These are phyloP conservation scores for Oscheius sp. DNA, from an alignment of 2,888 invertebrate genomes.

Conservation along the genomic window DNA sequence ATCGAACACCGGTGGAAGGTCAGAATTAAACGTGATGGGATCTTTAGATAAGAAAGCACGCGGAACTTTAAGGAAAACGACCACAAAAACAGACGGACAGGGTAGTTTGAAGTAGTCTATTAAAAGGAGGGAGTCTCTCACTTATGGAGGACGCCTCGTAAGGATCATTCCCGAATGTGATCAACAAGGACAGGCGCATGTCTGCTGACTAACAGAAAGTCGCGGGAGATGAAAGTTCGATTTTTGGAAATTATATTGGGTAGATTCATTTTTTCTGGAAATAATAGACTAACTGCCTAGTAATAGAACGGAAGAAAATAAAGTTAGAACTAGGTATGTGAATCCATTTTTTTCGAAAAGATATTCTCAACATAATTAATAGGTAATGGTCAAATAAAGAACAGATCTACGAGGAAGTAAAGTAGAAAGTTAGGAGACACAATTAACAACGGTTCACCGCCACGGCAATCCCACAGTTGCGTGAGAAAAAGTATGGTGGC, in stretches of 20 bases:
- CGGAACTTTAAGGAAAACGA: not conserved
- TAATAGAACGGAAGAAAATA: not conserved
- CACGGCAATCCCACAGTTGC: constrained; percentile 7
- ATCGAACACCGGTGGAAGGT: not conserved
- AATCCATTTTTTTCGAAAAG: too few relatives aligned
- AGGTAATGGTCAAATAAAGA: not conserved
- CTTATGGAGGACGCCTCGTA: too few relatives aligned
- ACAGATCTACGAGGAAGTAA: not conserved
- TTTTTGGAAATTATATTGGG: not conserved
- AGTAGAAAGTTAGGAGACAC: not conserved
- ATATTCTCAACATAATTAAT: too few relatives aligned
- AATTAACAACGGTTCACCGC: not conserved
- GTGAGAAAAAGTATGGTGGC: constrained; percentile 1
- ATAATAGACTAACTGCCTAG: not conserved
- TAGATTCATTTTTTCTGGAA: too few relatives aligned
- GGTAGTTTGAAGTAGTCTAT: too few relatives aligned
- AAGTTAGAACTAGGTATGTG: too few relatives aligned
- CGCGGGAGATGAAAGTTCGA: too few relatives aligned
- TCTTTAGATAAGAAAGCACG: not conserved
- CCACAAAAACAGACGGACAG: too few relatives aligned
- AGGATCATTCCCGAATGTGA: too few relatives aligned
- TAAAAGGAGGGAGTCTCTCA: too few relatives aligned
- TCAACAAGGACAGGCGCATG: too few relatives aligned
- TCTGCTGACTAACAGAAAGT: too few relatives aligned
- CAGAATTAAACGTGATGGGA: not conserved